Evolutionary conservation across 2,113 vertebrate genomes (phyloP), one percentile per base, ranked within the genome.

Genomic region (Atlantisia rogersi): DNA sequence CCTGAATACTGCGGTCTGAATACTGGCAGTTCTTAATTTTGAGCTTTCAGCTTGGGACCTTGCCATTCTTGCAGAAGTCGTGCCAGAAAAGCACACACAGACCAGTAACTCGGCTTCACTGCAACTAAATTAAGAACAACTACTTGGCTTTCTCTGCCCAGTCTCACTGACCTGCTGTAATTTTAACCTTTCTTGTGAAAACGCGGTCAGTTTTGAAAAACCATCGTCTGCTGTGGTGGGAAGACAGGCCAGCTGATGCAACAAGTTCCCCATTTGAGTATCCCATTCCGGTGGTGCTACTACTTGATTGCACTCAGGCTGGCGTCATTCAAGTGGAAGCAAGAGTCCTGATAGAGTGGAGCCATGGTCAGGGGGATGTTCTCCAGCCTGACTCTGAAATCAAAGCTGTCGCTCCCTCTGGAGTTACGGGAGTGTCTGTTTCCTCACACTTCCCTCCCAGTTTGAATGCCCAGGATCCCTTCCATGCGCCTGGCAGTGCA

Each of bases 141-240:
- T 69, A 12, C 37, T 65, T 62, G 58, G 31, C 86, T 87, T 65
- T 83, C 58, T 91, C 55, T 93, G 40, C 69, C 74, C 74, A 46
- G 6, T 71, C 53, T 79, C 58, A 65, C 73, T 22, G 44, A 52
- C 63, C 53, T 56, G 35, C 67, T 70, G 29, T 82, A 70, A 89
- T 91, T 94, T 77, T 58, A 91, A 81, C 53, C 28, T 80, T 91
- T 73, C 44, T 80, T 18, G 3, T 58, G 55, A 87, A 88, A 88
- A 92, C 29, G 35, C 77, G 62, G n/a, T 75, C 63, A 32, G 37
- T 62, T 95, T 60, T 92, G 75, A 58, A 82, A 92, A 94, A 11
- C 52, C 52, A 10, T 32, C 50, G 60, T 25, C 15, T 76, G 48
- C 60, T 71, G 65, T 53, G 53, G 69, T 84, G 65, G 62, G 50